Base-by-base conservation (phyloP, 2,888 invertebrate genomes). In the Phania funesta region DNA sequence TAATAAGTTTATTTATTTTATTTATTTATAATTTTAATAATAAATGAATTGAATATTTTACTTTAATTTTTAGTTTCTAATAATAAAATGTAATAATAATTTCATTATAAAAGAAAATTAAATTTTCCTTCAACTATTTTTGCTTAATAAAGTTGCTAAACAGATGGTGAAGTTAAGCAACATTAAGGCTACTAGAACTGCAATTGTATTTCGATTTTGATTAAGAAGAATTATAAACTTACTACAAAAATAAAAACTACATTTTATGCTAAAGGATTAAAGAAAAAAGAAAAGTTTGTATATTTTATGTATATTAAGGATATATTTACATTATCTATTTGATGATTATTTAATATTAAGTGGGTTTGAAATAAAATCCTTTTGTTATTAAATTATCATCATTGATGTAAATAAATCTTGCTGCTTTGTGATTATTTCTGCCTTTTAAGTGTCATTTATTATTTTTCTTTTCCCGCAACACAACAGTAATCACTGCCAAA, bases 111-210 rank as follows among this genome's bases (percentile, higher is more conserved):
- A 38, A 5, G n/a, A 16, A 48, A 50, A 38, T 32, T 52, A 52
- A 32, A 32, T 16, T 41, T 52, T 60, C 7, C 16, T 50, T 68
- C 52, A 50, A 48, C 22, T 32, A 24, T 32, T 16, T 60, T 48
- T 3, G n/a, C 16, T 24, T 46, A 0, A 24, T 54, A n/a, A 64
- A 68, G 54, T 38, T 65, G 68, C 18, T 70, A 44, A 24, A 44
- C 35, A 44, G 81, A 68, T 78, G 74, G 58, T 56, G n/a, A 35
- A 3, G 13, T 50, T 4, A 48, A 50, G 18, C 70, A 67, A 70
- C 68, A 68, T 80, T 70, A 62, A 67, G 82, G 78, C 70, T 82
- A 82, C 82, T 78, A 82, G 82, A 82, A 82, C 82, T 82, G 82
- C 82, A 82, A 75, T 65, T 67, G 41, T 74, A 4, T 76, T 67